phyloP scores from a whole-genome alignment of 2,888 invertebrate genomes.

The Pheosia gnoma region DNA sequence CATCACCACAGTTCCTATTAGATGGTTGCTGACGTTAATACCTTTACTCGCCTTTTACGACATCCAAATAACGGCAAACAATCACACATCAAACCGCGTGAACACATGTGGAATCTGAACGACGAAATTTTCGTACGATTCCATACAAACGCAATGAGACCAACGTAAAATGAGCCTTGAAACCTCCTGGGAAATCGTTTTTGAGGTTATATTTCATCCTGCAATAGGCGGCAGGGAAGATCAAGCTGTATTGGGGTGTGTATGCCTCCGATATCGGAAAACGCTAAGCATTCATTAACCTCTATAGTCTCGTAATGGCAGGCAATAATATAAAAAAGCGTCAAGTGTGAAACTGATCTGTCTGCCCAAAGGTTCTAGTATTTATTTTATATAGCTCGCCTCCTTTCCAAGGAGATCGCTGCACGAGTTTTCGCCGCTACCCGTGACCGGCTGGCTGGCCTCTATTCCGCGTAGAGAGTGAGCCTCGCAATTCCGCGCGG shows the following conservation, averaged over 20 bases:
- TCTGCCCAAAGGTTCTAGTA: not conserved
- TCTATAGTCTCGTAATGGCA: conserved; percentile 2
- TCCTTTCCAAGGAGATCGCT: too few species aligned
- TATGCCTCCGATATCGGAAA: conserved; percentile 9
- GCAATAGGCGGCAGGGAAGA: not conserved
- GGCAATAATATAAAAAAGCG: not conserved
- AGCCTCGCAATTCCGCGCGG: too few species aligned
- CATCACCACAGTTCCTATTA: too few species aligned
- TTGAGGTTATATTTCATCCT: conserved; percentile 1
- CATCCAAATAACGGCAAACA: not conserved
- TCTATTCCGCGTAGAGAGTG: too few species aligned
- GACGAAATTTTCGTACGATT: not conserved
- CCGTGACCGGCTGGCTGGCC: too few species aligned
- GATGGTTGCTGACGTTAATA: not conserved
- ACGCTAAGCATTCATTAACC: conserved; percentile 10
- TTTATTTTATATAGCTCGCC: not conserved
- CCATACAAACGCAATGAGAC: not conserved
- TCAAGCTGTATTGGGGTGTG: conserved; percentile 4
- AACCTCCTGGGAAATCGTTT: not conserved
- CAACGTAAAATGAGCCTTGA: not conserved
- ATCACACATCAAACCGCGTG: not conserved
- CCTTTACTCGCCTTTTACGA: not conserved
- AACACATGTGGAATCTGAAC: conserved; percentile 2
- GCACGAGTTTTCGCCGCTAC: too few species aligned
- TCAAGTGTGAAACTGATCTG: not conserved